Percentiles rank a stretch among this genome's conserved stretches.
Evolutionary conservation across 2,797 vertebrate species (phyloP).

Genomic region (Lepus townsendii): DNA sequence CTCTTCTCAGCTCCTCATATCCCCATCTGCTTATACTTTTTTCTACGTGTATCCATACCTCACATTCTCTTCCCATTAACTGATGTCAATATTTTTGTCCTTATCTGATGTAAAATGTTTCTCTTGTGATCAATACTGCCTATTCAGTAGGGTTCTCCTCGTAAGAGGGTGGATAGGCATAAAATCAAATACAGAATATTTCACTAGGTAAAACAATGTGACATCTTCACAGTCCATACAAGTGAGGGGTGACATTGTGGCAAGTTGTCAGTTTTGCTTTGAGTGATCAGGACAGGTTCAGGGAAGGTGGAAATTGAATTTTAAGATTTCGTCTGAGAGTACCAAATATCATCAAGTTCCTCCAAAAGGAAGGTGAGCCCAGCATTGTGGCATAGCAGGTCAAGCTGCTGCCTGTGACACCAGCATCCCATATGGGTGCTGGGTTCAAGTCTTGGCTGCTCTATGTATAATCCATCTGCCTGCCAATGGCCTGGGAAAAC

Average conservation of each 20-base stretch:
- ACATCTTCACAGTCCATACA: background rate
- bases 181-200: slow-evolving; percentile 45
- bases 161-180: background rate
- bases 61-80: slow-evolving; percentile 1
- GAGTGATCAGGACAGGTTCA: background rate
- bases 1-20: background rate
- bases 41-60: background rate
- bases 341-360: background rate
- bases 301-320: background rate
- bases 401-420: too few species aligned
- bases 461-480: too few species aligned
- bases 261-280: background rate
- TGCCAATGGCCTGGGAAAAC: too few species aligned
- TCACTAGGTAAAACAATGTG: background rate
- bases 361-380: background rate
- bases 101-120: slow-evolving; percentile 44
- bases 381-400: too few species aligned
- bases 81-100: background rate
- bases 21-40: background rate
- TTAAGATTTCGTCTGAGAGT: background rate
- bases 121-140: background rate
- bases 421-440: too few species aligned
- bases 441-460: too few species aligned
- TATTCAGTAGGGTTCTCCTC: background rate
- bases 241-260: background rate